Percentiles rank a stretch among this genome's conserved stretches.
These are phyloP conservation scores for Chymomyza procnemis DNA, from an alignment of 2,888 invertebrate species.

Conservation along the genomic window DNA sequence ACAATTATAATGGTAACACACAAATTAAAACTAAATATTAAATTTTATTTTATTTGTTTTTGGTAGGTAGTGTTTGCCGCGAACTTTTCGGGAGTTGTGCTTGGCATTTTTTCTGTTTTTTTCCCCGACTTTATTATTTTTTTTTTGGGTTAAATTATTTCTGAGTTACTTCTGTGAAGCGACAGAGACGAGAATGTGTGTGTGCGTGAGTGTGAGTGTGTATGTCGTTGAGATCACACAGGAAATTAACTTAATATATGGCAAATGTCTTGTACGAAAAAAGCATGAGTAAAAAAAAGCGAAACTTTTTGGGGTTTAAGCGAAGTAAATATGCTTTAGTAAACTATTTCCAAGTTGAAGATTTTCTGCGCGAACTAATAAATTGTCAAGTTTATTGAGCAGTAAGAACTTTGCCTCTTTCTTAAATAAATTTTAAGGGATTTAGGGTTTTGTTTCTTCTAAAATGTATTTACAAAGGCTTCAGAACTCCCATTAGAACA, in stretches of 20 bases:
- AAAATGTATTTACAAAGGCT: no score
- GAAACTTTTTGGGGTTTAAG: neutral
- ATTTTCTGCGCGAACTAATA: no score
- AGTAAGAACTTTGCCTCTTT: no score
- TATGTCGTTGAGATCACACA: constrained; percentile 57
- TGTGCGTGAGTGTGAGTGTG: constrained; percentile 6
- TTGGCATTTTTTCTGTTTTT: neutral
- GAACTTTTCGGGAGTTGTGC: constrained; percentile 57
- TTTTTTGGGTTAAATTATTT: neutral
- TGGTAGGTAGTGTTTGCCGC: constrained; percentile 27
- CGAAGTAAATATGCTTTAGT: neutral
- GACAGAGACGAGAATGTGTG: neutral
- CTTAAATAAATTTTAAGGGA: no score
- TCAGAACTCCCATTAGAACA: no score
- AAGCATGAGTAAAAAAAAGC: constrained; percentile 3
- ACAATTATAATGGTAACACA: constrained; percentile 8
- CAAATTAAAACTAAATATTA: constrained; percentile 45
- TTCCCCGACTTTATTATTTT: no score
- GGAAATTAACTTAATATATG: constrained; percentile 57
- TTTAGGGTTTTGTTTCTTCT: no score
- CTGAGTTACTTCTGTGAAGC: neutral
- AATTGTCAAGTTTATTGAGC: no score
- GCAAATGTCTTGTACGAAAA: constrained; percentile 32
- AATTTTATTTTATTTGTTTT: constrained; percentile 41
- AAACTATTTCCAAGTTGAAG: no score